Conservation (phyloP, 2,888 invertebrate genomes). For the Drosophila leonis region DNA sequence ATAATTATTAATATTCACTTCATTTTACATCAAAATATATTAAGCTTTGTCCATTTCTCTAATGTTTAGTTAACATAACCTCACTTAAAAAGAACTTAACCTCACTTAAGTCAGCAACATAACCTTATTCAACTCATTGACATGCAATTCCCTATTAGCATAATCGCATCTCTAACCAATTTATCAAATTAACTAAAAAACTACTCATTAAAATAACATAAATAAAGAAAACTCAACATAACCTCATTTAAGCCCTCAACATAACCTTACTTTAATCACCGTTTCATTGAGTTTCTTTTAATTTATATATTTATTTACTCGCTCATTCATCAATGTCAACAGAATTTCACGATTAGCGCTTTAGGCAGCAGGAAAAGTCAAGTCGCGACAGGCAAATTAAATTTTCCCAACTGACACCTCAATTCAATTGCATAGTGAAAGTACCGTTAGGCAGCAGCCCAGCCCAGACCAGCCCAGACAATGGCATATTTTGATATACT, state of each 20-base stretch:
- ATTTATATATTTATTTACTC: slow-evolving; percentile 15
- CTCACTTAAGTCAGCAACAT: not conserved
- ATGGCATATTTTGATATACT: slow-evolving; percentile 62
- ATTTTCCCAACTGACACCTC: slow-evolving; percentile 73
- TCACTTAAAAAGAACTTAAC: slow-evolving; percentile 2
- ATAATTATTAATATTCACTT: not conserved
- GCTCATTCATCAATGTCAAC: slow-evolving; percentile 70
- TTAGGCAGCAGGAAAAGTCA: slow-evolving; percentile 38
- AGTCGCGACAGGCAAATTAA: slow-evolving; percentile 61
- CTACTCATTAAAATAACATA: not conserved
- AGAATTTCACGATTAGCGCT: slow-evolving; percentile 44
- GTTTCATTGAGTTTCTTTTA: slow-evolving; percentile 1
- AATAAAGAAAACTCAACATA: slow-evolving; percentile 1
- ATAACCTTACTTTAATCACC: not conserved
- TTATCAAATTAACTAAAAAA: not conserved
- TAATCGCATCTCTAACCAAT: not conserved
- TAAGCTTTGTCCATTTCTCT: no score
- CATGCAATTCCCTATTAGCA: not conserved
- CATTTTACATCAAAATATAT: no score
- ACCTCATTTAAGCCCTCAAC: not conserved
- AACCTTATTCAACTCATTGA: not conserved
- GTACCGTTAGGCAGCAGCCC: slow-evolving; percentile 16
- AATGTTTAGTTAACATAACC: no score
- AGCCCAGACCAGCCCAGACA: slow-evolving; percentile 33
- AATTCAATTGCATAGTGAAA: slow-evolving; percentile 61